phyloP scores from a whole-genome alignment of 2,888 invertebrate genomes.

The Eupithecia exiguata region DNA sequence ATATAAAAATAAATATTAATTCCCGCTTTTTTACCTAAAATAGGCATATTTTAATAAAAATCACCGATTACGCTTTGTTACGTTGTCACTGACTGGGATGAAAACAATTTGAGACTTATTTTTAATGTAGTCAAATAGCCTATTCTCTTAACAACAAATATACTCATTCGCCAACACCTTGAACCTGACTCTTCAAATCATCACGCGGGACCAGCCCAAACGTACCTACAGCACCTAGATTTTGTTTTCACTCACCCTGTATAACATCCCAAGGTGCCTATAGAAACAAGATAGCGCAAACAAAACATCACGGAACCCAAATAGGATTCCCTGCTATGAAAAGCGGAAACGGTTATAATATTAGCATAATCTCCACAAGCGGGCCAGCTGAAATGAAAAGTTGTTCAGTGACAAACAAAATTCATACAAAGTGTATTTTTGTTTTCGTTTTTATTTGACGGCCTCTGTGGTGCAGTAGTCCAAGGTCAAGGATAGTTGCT shows the following conservation, averaged over 20 bases:
- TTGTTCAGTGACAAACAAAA: conserved; percentile 55
- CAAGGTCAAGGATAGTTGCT: not conserved
- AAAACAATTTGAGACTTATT: no score
- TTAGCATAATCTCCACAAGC: conserved; percentile 54
- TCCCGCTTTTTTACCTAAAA: no score
- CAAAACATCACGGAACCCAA: conserved; percentile 50
- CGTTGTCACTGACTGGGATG: no score
- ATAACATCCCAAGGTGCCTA: conserved; percentile 28
- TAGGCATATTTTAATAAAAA: no score
- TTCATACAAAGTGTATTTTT: not conserved
- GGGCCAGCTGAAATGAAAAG: conserved; percentile 66
- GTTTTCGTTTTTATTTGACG: conserved; percentile 6
- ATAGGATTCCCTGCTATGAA: conserved; percentile 47
- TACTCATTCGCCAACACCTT: no score
- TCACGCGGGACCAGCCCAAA: not conserved
- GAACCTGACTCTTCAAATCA: no score
- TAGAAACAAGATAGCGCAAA: conserved; percentile 48
- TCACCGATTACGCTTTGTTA: no score
- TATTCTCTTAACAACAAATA: not conserved
- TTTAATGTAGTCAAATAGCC: no score
- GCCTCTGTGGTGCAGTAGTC: not conserved
- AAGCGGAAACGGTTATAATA: conserved; percentile 52
- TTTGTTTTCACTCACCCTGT: conserved; percentile 17
- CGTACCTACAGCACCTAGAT: not conserved
- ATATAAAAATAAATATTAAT: no score